Evolutionary conservation across 1,140 invertebrate species (phyloP).

Genomic region (Contarinia nasturtii): DNA sequence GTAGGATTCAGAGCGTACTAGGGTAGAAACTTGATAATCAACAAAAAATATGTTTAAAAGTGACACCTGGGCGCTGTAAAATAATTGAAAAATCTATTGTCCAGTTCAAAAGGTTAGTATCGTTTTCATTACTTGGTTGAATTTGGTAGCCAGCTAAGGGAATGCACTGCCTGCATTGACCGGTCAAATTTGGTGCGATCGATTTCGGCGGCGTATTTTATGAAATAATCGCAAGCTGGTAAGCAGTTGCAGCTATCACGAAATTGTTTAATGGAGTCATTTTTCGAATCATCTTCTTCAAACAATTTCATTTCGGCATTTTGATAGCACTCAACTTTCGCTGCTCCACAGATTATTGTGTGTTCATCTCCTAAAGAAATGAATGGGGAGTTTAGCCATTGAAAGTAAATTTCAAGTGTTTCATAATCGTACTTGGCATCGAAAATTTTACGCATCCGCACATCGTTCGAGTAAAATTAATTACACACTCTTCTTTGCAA

Average conservation of each 20-base stretch:
- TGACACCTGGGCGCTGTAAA: background rate
- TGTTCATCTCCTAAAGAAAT: slow-evolving; percentile 19
- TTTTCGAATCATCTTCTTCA: slow-evolving; percentile 15
- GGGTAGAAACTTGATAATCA: slow-evolving; percentile 35
- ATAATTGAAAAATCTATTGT: too few species aligned
- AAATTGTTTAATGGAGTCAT: slow-evolving; percentile 12
- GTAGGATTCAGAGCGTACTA: slow-evolving; percentile 31
- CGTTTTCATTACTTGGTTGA: background rate
- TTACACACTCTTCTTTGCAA: slow-evolving; percentile 41
- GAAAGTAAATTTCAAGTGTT: too few species aligned
- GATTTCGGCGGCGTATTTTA: slow-evolving; percentile 34
- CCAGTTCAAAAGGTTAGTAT: background rate
- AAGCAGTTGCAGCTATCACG: slow-evolving; percentile 34
- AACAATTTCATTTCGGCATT: slow-evolving; percentile 15
- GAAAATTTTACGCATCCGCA: slow-evolving; percentile 40
- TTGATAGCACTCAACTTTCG: slow-evolving; percentile 19
- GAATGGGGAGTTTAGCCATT: background rate
- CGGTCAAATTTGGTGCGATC: slow-evolving; percentile 33
- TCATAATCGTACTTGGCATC: slow-evolving; percentile 49
- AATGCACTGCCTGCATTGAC: too few species aligned
- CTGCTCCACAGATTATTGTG: slow-evolving; percentile 24
- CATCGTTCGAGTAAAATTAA: slow-evolving; percentile 34
- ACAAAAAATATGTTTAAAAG: slow-evolving; percentile 33
- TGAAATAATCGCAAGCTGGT: slow-evolving; percentile 34
- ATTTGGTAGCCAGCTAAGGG: too few species aligned